Evolutionary conservation across 1,140 invertebrate genomes (phyloP).

Genomic region (Gonioctena quinquepunctata): DNA sequence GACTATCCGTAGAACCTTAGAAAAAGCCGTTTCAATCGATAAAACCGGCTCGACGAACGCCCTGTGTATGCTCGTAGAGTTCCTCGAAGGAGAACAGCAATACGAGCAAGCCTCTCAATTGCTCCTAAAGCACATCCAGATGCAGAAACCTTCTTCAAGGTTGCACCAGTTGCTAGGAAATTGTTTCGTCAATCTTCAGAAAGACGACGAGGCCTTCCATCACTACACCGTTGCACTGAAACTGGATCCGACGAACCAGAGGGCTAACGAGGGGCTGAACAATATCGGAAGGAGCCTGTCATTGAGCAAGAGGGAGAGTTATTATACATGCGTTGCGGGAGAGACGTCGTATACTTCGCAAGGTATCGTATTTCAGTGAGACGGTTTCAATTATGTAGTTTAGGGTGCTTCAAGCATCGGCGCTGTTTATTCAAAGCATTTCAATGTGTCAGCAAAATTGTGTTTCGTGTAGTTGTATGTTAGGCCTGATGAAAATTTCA

Average conservation of each 20-base stretch:
- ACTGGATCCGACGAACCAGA: conserved; percentile 70
- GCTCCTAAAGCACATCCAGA: conserved; percentile 65
- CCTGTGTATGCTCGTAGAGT: conserved; percentile 70
- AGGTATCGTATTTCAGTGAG: too few species aligned
- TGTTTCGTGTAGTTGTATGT: too few species aligned
- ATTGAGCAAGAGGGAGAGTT: conserved; percentile 58
- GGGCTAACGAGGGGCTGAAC: conserved; percentile 72
- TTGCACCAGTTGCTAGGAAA: conserved; percentile 75
- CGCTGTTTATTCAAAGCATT: too few species aligned
- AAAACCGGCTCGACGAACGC: conserved; percentile 66
- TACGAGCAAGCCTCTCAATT: conserved; percentile 63
- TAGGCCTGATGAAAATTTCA: too few species aligned
- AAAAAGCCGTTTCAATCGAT: conserved; percentile 71
- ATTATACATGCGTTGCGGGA: conserved; percentile 58
- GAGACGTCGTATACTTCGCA: conserved; percentile 44
- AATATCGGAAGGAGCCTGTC: conserved; percentile 64
- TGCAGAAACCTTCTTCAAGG: conserved; percentile 63
- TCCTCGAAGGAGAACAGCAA: conserved; percentile 64
- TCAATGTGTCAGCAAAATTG: too few species aligned
- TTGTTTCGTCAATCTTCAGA: conserved; percentile 59
- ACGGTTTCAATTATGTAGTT: too few species aligned
- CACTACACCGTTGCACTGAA: conserved; percentile 73
- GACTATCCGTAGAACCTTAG: conserved; percentile 60
- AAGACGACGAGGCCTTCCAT: conserved; percentile 73
- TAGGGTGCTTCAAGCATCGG: too few species aligned